These are phyloP conservation scores for Ammodytes marinus DNA, from an alignment of 2,113 vertebrate genomes.

Conservation along the genomic window DNA sequence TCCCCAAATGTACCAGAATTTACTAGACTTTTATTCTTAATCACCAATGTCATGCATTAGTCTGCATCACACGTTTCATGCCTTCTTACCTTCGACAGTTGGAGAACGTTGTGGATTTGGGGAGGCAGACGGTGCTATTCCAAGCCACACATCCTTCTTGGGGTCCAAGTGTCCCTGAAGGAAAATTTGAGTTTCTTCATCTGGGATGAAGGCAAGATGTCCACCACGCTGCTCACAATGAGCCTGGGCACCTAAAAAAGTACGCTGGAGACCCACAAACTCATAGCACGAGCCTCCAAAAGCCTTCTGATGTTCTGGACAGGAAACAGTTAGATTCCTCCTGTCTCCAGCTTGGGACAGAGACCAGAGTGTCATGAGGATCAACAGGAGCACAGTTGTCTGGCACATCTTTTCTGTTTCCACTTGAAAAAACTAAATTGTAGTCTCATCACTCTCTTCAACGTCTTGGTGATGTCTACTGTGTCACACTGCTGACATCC, in stretches of 20 bases:
- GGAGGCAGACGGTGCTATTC: conserved; percentile 72
- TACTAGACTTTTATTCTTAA: no score
- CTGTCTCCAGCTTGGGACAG: conserved; percentile 42
- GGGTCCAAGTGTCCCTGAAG: conserved; percentile 85
- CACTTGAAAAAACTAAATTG: neutral
- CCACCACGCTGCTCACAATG: conserved; percentile 92
- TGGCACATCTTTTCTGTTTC: conserved; percentile 47
- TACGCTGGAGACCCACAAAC: conserved; percentile 80
- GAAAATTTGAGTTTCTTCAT: conserved; percentile 89
- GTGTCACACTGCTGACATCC: conserved; percentile 9
- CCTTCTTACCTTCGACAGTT: conserved; percentile 71
- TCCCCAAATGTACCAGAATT: neutral
- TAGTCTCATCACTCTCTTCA: neutral
- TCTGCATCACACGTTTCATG: neutral
- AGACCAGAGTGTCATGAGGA: conserved; percentile 55
- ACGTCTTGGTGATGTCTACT: neutral
- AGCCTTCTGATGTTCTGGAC: conserved; percentile 83
- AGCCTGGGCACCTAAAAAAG: conserved; percentile 85
- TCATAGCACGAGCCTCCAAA: conserved; percentile 90
- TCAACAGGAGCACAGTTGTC: conserved; percentile 49
- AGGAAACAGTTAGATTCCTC: conserved; percentile 50
- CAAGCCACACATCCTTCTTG: conserved; percentile 90
- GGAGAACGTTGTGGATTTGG: conserved; percentile 58
- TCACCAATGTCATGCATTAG: no score
- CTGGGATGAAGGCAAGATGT: conserved; percentile 89